These are phyloP conservation scores for Acheta domesticus DNA, from an alignment of 2,888 invertebrate genomes.

Conservation along the genomic window DNA sequence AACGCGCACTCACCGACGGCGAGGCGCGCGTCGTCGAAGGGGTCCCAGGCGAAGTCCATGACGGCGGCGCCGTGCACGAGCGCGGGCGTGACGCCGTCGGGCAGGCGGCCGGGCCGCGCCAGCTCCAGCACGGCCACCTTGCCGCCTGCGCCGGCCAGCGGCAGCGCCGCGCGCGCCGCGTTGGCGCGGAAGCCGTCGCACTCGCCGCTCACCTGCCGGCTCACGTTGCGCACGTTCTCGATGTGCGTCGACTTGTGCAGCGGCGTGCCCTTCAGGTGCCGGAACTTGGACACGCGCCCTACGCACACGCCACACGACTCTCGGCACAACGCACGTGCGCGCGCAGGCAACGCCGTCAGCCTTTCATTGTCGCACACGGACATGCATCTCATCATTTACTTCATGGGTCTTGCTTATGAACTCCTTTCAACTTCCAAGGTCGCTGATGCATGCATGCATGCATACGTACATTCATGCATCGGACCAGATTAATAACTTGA, in stretches of 20 bases:
- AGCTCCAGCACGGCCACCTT: conserved; percentile 83
- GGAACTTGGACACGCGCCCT: conserved; percentile 86
- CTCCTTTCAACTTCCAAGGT: too few species aligned
- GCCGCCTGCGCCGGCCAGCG: conserved; percentile 86
- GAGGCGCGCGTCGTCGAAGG: conserved; percentile 74
- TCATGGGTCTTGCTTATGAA: too few species aligned
- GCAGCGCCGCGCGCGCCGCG: conserved; percentile 81
- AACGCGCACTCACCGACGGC: conserved; percentile 65
- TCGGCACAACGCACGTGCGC: too few species aligned
- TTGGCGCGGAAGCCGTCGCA: conserved; percentile 94
- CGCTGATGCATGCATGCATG: too few species aligned
- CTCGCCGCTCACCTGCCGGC: conserved; percentile 88
- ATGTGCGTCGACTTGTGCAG: conserved; percentile 88
- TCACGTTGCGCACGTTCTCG: conserved; percentile 86
- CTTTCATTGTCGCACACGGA: too few species aligned
- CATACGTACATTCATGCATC: too few species aligned
- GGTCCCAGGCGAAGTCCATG: conserved; percentile 94
- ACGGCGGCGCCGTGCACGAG: conserved; percentile 84
- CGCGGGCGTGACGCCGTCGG: conserved; percentile 80
- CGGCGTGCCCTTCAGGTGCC: conserved; percentile 86
- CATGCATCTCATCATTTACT: too few species aligned
- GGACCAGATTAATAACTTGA: too few species aligned
- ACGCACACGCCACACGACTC: conserved; percentile 3
- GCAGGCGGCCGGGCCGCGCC: conserved; percentile 68
- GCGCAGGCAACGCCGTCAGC: too few species aligned